phyloP scores from a whole-genome alignment of 2,888 invertebrate genomes.

The Peribatodes rhomboidaria region DNA sequence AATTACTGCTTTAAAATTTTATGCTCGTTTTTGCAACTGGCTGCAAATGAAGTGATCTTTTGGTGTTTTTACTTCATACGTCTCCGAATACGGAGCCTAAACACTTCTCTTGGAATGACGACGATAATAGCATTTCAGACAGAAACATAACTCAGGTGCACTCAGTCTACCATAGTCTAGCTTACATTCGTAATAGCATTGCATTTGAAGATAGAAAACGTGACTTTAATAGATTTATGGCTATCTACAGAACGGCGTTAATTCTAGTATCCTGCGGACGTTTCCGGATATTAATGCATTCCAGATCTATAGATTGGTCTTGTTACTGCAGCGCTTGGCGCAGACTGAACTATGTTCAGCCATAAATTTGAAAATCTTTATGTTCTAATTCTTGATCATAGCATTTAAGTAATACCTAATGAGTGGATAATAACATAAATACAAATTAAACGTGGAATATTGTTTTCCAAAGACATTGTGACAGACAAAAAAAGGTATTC shows the following conservation, averaged over 20 bases:
- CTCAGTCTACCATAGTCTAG: constrained; percentile 33
- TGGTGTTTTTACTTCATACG: no score
- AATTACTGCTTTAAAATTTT: no score
- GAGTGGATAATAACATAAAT: no score
- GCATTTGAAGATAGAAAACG: constrained; percentile 72
- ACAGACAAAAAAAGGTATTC: no score
- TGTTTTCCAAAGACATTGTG: no score
- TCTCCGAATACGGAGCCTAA: no score
- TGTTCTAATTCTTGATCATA: no score
- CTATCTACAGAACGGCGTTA: constrained; percentile 58
- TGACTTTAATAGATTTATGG: constrained; percentile 71
- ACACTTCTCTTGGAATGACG: not conserved
- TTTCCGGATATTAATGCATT: constrained; percentile 62
- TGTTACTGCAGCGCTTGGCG: constrained; percentile 37
- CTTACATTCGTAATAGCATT: constrained; percentile 58
- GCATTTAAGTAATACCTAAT: no score
- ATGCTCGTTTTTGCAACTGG: no score
- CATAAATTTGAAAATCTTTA: not conserved
- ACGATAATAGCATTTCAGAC: not conserved
- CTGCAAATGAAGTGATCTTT: no score
- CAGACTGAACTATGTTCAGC: constrained; percentile 31
- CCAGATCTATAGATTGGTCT: constrained; percentile 51
- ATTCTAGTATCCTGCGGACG: constrained; percentile 64
- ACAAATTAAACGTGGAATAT: no score
- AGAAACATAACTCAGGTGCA: constrained; percentile 1